These are phyloP conservation scores for Sinodicranocentrus sp. DNA, from an alignment of 2,888 invertebrate species.

Conservation along the genomic window DNA sequence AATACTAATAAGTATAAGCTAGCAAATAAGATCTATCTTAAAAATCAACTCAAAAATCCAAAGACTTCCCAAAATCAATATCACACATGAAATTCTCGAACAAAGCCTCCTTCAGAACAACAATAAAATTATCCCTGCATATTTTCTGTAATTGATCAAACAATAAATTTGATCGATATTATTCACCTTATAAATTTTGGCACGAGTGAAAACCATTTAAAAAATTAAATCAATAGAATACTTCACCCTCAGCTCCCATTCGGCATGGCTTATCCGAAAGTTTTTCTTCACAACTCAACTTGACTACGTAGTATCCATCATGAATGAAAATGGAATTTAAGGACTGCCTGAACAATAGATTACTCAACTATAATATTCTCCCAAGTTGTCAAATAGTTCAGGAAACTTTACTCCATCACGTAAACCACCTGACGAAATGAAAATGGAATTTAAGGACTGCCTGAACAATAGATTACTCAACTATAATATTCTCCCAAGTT, in stretches of 20 bases:
- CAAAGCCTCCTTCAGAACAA: not conserved
- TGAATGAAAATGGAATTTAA: not conserved
- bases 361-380: not conserved
- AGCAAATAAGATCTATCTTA: too few species aligned
- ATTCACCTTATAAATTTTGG: not conserved
- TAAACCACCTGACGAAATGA: not conserved
- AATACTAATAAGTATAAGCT: too few species aligned
- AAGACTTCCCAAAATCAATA: too few species aligned
- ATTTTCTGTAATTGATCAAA: not conserved
- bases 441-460: not conserved
- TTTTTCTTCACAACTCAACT: not conserved
- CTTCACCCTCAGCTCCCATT: conserved; percentile 2
- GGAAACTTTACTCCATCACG: not conserved
- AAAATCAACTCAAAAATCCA: too few species aligned
- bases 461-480: not conserved
- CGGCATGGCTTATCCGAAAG: not conserved
- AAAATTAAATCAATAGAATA: not conserved
- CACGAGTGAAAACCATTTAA: not conserved
- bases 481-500: not conserved
- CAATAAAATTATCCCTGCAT: not conserved
- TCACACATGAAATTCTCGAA: too few species aligned
- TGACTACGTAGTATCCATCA: not conserved
- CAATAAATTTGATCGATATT: not conserved
- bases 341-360: not conserved
- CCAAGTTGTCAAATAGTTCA: not conserved